These are phyloP conservation scores for Tricholauxania praeusta DNA, from an alignment of 2,888 invertebrate genomes.

Conservation along the genomic window DNA sequence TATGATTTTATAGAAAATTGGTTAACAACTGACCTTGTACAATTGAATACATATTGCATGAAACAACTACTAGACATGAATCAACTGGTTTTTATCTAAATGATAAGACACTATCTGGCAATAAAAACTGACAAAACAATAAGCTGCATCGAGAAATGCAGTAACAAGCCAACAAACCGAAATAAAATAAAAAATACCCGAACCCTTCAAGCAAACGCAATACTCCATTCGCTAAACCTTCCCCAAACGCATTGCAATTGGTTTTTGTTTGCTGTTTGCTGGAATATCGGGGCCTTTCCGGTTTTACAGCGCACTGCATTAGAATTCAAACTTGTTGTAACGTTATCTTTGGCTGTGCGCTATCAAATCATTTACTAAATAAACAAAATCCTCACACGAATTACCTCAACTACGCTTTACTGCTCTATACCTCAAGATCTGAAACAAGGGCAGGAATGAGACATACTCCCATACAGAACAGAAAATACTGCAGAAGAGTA, in stretches of 20 bases:
- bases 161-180: conserved; percentile 1
- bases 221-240: conserved; percentile 37
- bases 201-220: conserved; percentile 16
- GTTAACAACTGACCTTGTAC: conserved; percentile 61
- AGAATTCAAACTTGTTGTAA: background rate
- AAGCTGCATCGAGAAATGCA: conserved; percentile 16
- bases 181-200: conserved; percentile 21
- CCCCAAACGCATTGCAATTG: conserved; percentile 41
- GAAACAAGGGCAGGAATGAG: conserved; percentile 7
- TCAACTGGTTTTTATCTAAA: conserved; percentile 17
- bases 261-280: conserved; percentile 2
- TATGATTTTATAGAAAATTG: too few species aligned
- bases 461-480: background rate
- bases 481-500: background rate
- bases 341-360: conserved; percentile 14
- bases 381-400: conserved; percentile 14
- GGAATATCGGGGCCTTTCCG: conserved; percentile 35
- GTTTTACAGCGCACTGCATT: conserved; percentile 10
- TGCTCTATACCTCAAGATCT: conserved; percentile 7
- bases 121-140: conserved; percentile 27
- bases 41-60: conserved; percentile 58
- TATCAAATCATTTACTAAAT: conserved; percentile 21
- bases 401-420: background rate
- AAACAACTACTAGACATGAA: conserved; percentile 20
- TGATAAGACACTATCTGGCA: conserved; percentile 40